phyloP scores from a whole-genome alignment of 2,888 invertebrate genomes.

The Sarcophaga caerulescens region DNA sequence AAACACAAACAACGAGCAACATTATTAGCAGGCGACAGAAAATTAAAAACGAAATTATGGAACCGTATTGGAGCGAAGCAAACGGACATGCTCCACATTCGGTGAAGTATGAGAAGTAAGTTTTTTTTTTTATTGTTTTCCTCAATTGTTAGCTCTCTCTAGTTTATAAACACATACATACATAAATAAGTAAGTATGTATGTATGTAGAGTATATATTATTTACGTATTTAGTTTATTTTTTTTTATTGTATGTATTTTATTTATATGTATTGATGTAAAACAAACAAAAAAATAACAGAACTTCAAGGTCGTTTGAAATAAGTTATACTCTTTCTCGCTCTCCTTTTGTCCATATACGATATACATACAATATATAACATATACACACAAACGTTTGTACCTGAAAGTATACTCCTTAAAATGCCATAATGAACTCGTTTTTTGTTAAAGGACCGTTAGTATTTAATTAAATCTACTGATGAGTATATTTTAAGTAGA shows the following conservation, averaged over 20 bases:
- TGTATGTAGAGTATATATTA: not conserved
- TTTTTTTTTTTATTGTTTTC: constrained; percentile 63
- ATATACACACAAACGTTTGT: not conserved
- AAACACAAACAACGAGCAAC: constrained; percentile 43
- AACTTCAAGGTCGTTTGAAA: not conserved
- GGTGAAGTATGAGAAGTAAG: constrained; percentile 82
- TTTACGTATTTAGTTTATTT: not conserved
- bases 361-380: too few species aligned
- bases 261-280: not conserved
- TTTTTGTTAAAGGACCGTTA: constrained; percentile 16
- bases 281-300: not conserved
- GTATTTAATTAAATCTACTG: not conserved
- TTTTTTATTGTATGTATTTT: not conserved
- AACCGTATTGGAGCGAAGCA: constrained; percentile 80
- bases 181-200: not conserved
- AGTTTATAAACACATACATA: constrained; percentile 4
- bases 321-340: not conserved
- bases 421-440: constrained; percentile 11
- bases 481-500: not conserved
- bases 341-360: not conserved
- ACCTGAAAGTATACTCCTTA: not conserved
- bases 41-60: constrained; percentile 75
- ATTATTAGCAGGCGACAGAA: constrained; percentile 56
- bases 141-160: not conserved
- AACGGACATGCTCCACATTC: constrained; percentile 81